phyloP scores from a whole-genome alignment of 2,888 invertebrate species.

The Heliconius sara region DNA sequence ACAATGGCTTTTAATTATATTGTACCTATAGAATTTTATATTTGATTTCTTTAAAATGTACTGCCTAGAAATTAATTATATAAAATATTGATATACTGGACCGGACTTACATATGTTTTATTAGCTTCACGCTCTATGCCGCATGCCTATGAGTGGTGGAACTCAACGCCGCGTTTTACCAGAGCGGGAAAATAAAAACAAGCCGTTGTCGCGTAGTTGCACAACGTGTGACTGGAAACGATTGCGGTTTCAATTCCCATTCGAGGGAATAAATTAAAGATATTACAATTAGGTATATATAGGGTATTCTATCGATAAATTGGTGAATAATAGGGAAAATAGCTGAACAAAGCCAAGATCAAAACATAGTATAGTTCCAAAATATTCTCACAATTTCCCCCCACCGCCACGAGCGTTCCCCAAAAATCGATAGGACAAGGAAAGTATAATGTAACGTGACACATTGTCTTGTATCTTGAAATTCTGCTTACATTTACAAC shows the following conservation, averaged over 20 bases:
- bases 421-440: neutral
- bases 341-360: neutral
- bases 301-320: too few species aligned
- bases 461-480: conserved; percentile 11
- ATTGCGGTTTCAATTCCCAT: neutral
- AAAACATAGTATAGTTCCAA: neutral
- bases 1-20: conserved; percentile 5
- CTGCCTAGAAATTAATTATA: too few species aligned
- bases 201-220: too few species aligned
- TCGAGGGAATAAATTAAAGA: neutral
- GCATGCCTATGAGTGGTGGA: neutral
- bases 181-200: too few species aligned
- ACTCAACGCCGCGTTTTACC: neutral
- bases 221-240: too few species aligned
- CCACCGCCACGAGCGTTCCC: neutral
- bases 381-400: neutral
- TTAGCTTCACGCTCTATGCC: neutral
- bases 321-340: neutral
- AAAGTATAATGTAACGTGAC: conserved; percentile 18
- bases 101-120: neutral
- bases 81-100: too few species aligned
- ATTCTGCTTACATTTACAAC: neutral
- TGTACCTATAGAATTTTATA: neutral
- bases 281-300: too few species aligned
- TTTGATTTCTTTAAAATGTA: too few species aligned